Evolutionary conservation across 2,113 vertebrate genomes (phyloP).

Genomic region (Calyptomena viridis): DNA sequence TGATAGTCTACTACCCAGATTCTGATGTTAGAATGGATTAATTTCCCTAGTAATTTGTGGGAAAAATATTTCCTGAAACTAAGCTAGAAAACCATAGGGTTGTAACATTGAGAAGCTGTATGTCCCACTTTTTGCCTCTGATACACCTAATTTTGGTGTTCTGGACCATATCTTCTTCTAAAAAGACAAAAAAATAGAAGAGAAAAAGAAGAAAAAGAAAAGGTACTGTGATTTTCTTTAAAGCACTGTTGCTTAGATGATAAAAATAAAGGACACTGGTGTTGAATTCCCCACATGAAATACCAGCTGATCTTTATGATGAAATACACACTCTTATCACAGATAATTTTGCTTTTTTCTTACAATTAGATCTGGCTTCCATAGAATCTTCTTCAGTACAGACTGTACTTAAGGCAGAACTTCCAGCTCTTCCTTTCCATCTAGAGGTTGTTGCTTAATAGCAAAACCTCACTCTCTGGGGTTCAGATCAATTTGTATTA

Average conservation of each 20-base stretch:
- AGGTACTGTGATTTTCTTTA: fast-evolving
- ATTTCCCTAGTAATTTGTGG: background rate
- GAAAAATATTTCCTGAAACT: background rate
- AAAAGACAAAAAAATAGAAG: background rate
- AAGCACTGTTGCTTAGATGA: background rate
- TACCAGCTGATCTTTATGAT: background rate
- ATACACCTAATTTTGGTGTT: background rate
- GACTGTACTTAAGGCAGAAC: background rate
- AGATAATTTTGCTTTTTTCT: background rate
- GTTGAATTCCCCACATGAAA: background rate
- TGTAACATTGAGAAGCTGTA: background rate
- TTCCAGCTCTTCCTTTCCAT: background rate
- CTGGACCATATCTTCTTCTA: background rate
- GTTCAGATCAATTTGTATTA: background rate
- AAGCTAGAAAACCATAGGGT: background rate
- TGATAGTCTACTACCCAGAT: background rate
- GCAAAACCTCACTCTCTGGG: background rate
- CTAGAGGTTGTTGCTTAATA: background rate
- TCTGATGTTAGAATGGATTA: background rate
- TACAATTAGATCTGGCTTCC: background rate
- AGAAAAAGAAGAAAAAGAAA: background rate
- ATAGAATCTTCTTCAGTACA: background rate
- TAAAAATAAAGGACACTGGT: background rate
- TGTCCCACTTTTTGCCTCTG: background rate
- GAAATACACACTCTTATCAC: background rate